Evolutionary conservation across 2,888 invertebrate species (phyloP), one percentile per base, ranked within the genome.

Genomic region (Caenorhabditis japonica): DNA sequence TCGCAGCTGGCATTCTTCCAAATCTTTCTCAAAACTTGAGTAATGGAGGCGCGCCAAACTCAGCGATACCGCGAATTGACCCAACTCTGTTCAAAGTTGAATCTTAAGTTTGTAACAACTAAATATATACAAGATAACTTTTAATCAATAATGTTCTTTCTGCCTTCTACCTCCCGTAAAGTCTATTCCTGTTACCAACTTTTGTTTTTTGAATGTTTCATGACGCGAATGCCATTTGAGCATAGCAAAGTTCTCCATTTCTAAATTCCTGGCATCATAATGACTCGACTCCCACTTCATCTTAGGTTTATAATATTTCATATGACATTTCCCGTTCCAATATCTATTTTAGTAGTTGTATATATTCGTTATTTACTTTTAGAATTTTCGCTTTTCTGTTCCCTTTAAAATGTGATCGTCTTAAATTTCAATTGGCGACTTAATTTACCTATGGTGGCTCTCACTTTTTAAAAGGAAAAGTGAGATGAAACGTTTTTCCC

Each of bases 1-100:
- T 84, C n/a, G 83, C 84, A 1, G 78, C 83, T 15, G 80, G 81
- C 10, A 73, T 84, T 15, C 72, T 82, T 0, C 80, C 81, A 36
- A 58, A 38, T 33, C 43, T 58, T 4, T 43, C 25, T 2, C 74
- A 70, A 41, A 44, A 23, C 3, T 15, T 64, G 56, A 59, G 69
- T 23, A 64, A 64, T 23, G 69, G 59, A 21, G 47, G 52, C 12
- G 25, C 53, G 8, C 69, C 62, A 23, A 69, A 41, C n/a, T 64
- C 75, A 10, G n/a, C 62, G 13, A 49, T 73, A 1, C 60, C 66
- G 4, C 60, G 44, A 30, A 55, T 75, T 55, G 75, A 75, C 19
- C 62, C 74, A 36, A 53, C 64, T 13, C 36, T 70, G 15, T 75
- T 75, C 59, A 75, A 75, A 59, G 64, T 69, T 19, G 75, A 75